Evolutionary conservation across 2,888 invertebrate species (phyloP), one percentile per base, ranked within the genome.

Genomic region (Ditula angustiorana): DNA sequence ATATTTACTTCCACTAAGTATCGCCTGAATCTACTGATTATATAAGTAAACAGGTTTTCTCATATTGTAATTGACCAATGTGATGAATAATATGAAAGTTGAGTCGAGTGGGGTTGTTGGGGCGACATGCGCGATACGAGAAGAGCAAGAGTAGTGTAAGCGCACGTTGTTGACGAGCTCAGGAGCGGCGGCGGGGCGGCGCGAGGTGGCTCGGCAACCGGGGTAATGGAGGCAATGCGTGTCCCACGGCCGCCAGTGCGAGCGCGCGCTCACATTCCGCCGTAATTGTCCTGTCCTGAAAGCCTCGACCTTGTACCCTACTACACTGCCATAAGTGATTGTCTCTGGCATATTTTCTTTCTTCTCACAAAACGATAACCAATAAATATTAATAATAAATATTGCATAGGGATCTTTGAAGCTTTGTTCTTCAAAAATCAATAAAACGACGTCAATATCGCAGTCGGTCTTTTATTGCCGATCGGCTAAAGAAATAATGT

Each of bases 281-380:
- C 73, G 81, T 83, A 84, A 83, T 86, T 80, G 81, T 84, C 78
- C 78, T 80, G 81, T 84, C 78, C 78, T 79, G 78, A 80, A 81
- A 80, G 76, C 77, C 73, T 79, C 87, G 84, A 80, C 79, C 77
- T 79, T 79, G 75, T 72, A 67, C 60, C 23, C 57, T 57, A 50
- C 35, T 52, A 53, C 56, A 28, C 16, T 37, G 56, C 57, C 24
- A 8, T 21, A 59, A 46, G 26, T 59, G 41, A 41, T 57, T 30
- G 19, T 52, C 24, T 11, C 37, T 66, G 44, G 58, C 1, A 28
- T 23, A 30, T 66, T 58, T 35, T 46, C 33, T 53, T 53, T 5
- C 16, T 50, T n/a, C 11, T 19, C 30, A 11, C 19, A 8, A 30
- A 50, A 28, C 1, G 19, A 50, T 19, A 10, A 50, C 19, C 50